Evolutionary conservation across 2,113 vertebrate species (phyloP).

Genomic region (Notothenia rossii): DNA sequence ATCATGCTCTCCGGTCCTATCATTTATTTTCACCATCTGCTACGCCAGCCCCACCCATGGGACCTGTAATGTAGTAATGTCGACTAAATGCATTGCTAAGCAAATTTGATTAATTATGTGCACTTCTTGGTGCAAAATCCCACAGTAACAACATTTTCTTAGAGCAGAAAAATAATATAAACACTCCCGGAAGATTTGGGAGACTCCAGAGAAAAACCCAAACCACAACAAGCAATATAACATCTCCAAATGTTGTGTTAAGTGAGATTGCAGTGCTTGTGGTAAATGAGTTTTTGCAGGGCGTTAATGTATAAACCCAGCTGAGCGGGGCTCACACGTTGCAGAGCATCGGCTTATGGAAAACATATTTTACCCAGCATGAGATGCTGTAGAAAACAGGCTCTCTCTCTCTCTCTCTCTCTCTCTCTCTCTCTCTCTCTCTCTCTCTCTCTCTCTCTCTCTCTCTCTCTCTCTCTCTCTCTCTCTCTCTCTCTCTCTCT

Average conservation of each 20-base stretch:
- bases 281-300: slow-evolving; percentile 54
- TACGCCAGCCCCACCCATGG: slow-evolving; percentile 11
- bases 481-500: not conserved
- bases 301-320: slow-evolving; percentile 53
- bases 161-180: slow-evolving; percentile 24
- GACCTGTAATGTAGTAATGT: slow-evolving; percentile 24
- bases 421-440: slow-evolving; percentile 1
- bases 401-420: not conserved
- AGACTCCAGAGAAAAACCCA: slow-evolving; percentile 17
- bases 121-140: slow-evolving; percentile 29
- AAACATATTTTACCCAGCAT: slow-evolving; percentile 58
- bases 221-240: slow-evolving; percentile 5
- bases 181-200: not conserved
- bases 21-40: slow-evolving; percentile 55
- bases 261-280: slow-evolving; percentile 40
- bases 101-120: slow-evolving; percentile 39
- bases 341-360: slow-evolving; percentile 45
- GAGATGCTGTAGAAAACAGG: slow-evolving; percentile 18
- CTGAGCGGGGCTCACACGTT: slow-evolving; percentile 45
- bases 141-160: slow-evolving; percentile 25
- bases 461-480: not conserved
- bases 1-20: slow-evolving; percentile 29
- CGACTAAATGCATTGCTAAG: slow-evolving; percentile 33
- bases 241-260: slow-evolving; percentile 42
- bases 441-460: not conserved